Conservation (phyloP, 1,140 invertebrate genomes). For the Archivesica marissinica region DNA sequence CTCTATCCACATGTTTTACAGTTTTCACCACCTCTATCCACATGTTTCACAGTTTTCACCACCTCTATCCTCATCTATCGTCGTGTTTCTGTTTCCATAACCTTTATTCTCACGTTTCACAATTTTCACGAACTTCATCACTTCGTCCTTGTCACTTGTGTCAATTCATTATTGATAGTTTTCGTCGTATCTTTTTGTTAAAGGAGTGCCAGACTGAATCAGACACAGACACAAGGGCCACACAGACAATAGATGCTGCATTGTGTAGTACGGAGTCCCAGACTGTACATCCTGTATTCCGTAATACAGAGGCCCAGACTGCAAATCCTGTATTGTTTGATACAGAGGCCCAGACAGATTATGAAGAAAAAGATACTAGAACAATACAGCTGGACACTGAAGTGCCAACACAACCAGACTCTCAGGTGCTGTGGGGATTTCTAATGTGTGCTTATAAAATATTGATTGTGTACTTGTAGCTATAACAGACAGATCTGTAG, state of each 20-base stretch:
- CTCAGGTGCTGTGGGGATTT: no score
- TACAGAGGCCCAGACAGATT: background rate
- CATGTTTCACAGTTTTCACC: no score
- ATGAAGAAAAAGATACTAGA: background rate
- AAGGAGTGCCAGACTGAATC: background rate
- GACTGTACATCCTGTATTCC: background rate
- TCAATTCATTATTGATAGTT: background rate
- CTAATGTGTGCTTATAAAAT: no score
- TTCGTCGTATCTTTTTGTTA: background rate
- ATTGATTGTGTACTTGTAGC: no score
- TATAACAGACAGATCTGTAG: background rate
- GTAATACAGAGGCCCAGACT: background rate
- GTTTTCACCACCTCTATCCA: no score
- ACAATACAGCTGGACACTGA: background rate
- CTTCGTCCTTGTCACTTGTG: background rate
- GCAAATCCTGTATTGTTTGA: background rate
- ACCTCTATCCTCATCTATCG: background rate
- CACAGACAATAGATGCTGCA: conserved; percentile 38
- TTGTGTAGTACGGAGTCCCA: background rate
- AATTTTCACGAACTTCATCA: background rate
- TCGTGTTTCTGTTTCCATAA: background rate
- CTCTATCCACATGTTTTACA: no score
- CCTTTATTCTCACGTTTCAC: background rate
- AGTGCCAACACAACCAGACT: no score
- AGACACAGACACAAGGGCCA: background rate